Conservation (phyloP, 1,140 invertebrate genomes). For the Phymorhynchus buccinoides region DNA sequence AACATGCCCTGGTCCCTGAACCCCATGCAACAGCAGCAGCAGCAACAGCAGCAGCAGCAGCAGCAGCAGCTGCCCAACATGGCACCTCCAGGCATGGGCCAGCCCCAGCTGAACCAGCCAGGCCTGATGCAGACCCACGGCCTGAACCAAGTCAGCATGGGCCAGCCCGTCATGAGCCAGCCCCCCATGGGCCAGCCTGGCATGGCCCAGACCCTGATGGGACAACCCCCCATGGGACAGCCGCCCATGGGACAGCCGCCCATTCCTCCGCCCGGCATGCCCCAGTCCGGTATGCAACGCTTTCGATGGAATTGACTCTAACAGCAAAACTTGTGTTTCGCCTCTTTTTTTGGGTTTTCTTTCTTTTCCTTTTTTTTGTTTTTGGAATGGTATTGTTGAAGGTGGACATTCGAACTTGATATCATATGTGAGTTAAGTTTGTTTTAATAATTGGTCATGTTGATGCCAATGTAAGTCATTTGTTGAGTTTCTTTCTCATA, state of each 20-base stretch:
- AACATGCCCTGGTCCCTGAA: conserved; percentile 15
- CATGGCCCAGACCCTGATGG: background rate
- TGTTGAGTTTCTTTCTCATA: no score
- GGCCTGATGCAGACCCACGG: background rate
- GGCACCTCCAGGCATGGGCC: background rate
- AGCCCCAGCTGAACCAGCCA: background rate
- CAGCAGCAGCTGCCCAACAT: background rate
- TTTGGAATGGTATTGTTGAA: background rate
- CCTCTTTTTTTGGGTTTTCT: background rate
- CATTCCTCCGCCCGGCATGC: background rate
- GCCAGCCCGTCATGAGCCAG: background rate
- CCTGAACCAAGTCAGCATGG: background rate
- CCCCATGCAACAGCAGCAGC: conserved; percentile 21
- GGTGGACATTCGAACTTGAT: background rate
- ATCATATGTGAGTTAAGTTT: background rate
- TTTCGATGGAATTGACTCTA: background rate
- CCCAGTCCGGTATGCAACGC: background rate
- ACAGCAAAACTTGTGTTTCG: background rate
- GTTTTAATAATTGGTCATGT: background rate
- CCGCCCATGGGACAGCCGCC: background rate
- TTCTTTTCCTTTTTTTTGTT: background rate
- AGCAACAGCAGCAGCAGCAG: background rate
- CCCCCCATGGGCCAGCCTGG: conserved; percentile 10
- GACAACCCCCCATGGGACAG: background rate
- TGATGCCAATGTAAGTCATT: background rate